Percentiles rank a stretch among this genome's conserved stretches.
phyloP scores from a whole-genome alignment of 2,888 invertebrate species.

The Campopleginae sp. region DNA sequence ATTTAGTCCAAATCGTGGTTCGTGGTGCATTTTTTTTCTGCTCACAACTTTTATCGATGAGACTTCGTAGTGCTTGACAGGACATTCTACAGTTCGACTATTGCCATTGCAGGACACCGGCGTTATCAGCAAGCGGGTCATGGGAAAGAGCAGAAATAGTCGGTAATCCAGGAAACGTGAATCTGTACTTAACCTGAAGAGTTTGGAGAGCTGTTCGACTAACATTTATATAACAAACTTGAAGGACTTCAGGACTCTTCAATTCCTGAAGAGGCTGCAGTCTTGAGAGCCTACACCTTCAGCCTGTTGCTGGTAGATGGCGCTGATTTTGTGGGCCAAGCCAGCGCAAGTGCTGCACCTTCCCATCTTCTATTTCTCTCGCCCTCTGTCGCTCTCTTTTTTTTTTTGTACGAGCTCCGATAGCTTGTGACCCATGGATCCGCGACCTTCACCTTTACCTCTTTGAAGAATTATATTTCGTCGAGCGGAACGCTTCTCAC shows the following conservation, averaged over 20 bases:
- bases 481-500: not conserved
- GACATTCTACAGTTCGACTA: not conserved
- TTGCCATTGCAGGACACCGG: constrained; percentile 17
- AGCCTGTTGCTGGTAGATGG: constrained; percentile 18
- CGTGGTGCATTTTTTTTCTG: not conserved
- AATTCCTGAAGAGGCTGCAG: not conserved
- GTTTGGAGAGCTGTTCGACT: not conserved
- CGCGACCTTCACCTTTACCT: constrained; percentile 64
- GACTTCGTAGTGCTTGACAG: not conserved
- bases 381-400: not conserved
- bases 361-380: not conserved
- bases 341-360: constrained; percentile 29
- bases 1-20: no score
- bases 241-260: not conserved
- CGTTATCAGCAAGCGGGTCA: not conserved
- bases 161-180: constrained; percentile 52
- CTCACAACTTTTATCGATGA: not conserved
- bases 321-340: constrained; percentile 8
- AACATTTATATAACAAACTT: not conserved
- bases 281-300: constrained; percentile 10
- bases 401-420: constrained; percentile 19
- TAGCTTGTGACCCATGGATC: constrained; percentile 44
- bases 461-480: constrained; percentile 35
- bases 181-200: not conserved
- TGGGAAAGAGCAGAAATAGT: constrained; percentile 1